Evolutionary conservation across 1,140 invertebrate genomes (phyloP), one percentile per base, ranked within the genome.

Genomic region (Prorops nasuta): DNA sequence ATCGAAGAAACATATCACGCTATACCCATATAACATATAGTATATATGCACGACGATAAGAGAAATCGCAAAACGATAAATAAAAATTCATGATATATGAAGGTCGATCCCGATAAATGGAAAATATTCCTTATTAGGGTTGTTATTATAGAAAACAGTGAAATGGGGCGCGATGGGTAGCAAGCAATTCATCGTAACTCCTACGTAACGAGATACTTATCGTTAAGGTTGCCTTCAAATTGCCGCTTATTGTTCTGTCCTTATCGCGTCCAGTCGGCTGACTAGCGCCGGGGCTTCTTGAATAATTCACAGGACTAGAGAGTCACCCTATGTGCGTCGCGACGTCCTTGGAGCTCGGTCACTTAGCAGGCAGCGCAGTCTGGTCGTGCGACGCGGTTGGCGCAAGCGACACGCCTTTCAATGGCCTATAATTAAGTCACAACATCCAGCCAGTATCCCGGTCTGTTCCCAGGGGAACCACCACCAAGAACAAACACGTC

Each of bases 381-480:
- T 34, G 58, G 56, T 60, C 58, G 58, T 58, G 49, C 24, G 28
- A 34, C 56, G 49, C 49, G 55, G 60, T 68, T 69, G 63, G 58
- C 60, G 60, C 66, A 63, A 64, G 63, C 60, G 65, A 71, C 64
- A 63, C 62, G 63, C 54, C 63, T 69, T 62, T 72, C 70, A 74
- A 74, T 71, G 60, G 66, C 63, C 63, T 70, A 68, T 74, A 74
- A 72, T 72, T 74, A 72, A 72, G 71, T 72, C 69, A 61, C 61
- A 69, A 66, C 70, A 62, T 64, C 61, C 64, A 64, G 45, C 50
- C 55, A 51, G 54, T 56, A 40, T 47, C 47, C 53, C 41, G 20
- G 39, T 51, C 31, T 54, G 44, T 28, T 53, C 66, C 64, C 52
- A 35, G 39, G 66, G 67, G 55, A 69, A 54, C 56, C 49, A 59